Percentiles rank a stretch among this genome's conserved stretches.
Evolutionary conservation across 2,888 invertebrate genomes (phyloP).

Genomic region (Euphydryas editha): DNA sequence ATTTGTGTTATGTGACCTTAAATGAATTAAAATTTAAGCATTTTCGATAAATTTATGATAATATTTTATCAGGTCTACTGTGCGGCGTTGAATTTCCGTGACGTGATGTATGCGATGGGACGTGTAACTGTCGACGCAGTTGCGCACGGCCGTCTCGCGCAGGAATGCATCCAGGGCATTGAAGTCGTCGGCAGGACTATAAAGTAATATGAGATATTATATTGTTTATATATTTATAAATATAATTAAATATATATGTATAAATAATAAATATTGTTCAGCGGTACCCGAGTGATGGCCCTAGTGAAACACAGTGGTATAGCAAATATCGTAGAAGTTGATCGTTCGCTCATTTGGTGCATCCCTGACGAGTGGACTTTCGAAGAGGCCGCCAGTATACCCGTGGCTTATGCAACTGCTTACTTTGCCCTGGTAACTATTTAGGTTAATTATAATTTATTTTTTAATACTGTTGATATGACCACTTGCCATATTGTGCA

Average conservation of each 20-base stretch:
- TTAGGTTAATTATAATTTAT: too few species aligned
- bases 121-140: constrained; percentile 89
- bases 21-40: too few species aligned
- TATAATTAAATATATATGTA: too few species aligned
- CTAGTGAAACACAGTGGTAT: constrained; percentile 83
- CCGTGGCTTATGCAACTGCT: constrained; percentile 89
- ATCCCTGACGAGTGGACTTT: constrained; percentile 89
- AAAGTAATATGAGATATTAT: constrained; percentile 40
- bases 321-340: constrained; percentile 84
- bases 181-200: constrained; percentile 81
- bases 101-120: constrained; percentile 94
- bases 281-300: constrained; percentile 87
- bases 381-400: constrained; percentile 90
- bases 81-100: constrained; percentile 92
- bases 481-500: too few species aligned
- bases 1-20: too few species aligned
- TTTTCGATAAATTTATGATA: too few species aligned
- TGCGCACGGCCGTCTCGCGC: constrained; percentile 55
- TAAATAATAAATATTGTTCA: too few species aligned
- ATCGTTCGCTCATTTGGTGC: constrained; percentile 84
- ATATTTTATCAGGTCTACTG: constrained; percentile 81
- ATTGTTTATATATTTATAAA: too few species aligned
- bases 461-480: too few species aligned
- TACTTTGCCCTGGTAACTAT: constrained; percentile 78
- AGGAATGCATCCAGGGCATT: constrained; percentile 52